phyloP scores from a whole-genome alignment of 2,888 invertebrate species.

The Leptopilina myrica region DNA sequence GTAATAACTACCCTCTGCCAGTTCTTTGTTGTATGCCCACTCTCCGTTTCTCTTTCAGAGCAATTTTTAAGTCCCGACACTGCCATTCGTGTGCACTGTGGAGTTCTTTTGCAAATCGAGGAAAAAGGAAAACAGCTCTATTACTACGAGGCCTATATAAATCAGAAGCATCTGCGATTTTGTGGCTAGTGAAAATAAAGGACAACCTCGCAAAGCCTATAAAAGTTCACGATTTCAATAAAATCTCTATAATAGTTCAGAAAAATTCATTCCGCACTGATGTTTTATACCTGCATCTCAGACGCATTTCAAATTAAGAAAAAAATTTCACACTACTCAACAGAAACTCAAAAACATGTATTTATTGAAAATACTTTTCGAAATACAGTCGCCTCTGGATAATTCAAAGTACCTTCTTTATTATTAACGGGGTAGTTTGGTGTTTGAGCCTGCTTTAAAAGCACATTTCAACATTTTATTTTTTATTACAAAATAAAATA shows the following conservation, averaged over 20 bases:
- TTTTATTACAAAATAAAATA: too few relatives aligned
- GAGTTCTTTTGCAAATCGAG: constrained; percentile 46
- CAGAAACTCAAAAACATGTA: too few relatives aligned
- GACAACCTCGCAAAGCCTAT: background rate
- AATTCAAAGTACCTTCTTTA: too few relatives aligned
- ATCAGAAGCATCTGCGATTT: constrained; percentile 35
- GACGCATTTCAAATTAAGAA: too few relatives aligned
- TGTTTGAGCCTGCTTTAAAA: too few relatives aligned
- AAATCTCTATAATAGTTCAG: background rate
- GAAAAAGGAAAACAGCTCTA: constrained; percentile 41
- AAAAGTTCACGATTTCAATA: constrained; percentile 10
- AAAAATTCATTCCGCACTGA: background rate
- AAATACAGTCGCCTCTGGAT: background rate
- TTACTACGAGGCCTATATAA: constrained; percentile 26
- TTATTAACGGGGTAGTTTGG: too few relatives aligned
- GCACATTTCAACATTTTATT: too few relatives aligned
- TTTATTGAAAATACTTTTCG: background rate
- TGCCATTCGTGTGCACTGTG: constrained; percentile 53
- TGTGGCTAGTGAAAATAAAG: constrained; percentile 1
- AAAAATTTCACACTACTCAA: too few relatives aligned
- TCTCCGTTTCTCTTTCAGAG: constrained; percentile 69
- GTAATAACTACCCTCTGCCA: constrained; percentile 56
- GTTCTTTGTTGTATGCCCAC: constrained; percentile 65
- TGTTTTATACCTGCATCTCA: constrained; percentile 7
- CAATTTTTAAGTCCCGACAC: constrained; percentile 68